Conservation (phyloP, 35 echinoderm and acorn worm genomes). For the Acanthaster planci region DNA sequence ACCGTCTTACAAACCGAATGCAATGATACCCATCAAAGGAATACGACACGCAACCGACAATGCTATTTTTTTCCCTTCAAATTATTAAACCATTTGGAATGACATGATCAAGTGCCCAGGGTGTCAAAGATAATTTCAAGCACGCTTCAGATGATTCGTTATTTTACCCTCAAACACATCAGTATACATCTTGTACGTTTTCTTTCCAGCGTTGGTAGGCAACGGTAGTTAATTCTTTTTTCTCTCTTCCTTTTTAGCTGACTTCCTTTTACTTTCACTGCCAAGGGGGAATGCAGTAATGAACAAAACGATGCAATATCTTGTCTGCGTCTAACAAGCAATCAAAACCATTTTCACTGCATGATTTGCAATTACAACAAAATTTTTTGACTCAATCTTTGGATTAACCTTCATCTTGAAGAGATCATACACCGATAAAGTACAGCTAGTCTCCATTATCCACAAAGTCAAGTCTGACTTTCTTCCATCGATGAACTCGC, state of each 20-base stretch:
- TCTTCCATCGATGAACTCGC: too few relatives aligned
- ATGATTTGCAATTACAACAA: too few relatives aligned
- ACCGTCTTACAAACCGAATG: too few relatives aligned
- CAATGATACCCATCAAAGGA: background rate
- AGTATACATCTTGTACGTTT: background rate
- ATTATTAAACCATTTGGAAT: background rate
- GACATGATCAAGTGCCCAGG: background rate
- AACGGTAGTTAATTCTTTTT: background rate
- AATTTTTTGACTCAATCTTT: too few relatives aligned
- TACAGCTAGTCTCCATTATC: too few relatives aligned
- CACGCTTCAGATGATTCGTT: background rate
- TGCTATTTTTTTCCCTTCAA: background rate
- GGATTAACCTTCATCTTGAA: too few relatives aligned
- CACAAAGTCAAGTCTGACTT: too few relatives aligned
- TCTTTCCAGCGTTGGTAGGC: background rate
- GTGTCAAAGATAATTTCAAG: background rate
- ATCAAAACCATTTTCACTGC: too few relatives aligned
- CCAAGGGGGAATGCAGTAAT: background rate
- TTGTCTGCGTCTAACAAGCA: too few relatives aligned
- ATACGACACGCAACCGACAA: background rate
- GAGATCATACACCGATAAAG: too few relatives aligned
- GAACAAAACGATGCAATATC: too few relatives aligned
- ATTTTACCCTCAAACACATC: background rate
- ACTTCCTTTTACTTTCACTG: background rate
- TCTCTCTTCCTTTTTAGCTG: conserved; percentile 1